Evolutionary conservation across 2,113 vertebrate species (phyloP), one percentile per base, ranked within the genome.

Genomic region (Ginglymostoma cirratum): DNA sequence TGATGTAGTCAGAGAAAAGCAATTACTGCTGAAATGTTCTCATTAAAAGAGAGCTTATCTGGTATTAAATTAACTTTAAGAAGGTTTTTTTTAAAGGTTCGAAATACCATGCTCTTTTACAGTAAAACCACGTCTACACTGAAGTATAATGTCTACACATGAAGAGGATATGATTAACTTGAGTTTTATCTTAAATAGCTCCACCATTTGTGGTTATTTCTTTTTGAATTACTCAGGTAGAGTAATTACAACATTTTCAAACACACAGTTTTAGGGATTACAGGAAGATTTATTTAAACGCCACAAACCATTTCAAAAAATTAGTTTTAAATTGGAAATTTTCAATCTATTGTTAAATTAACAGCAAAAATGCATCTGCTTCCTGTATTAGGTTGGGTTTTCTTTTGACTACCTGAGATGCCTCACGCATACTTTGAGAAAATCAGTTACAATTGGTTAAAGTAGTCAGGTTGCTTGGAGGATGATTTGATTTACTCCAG

Each of bases 401-500:
- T 55, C 48, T 15, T 30, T 2, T 52, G 19, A 4, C 67, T 52
- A 27, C 3, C 23, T 61, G 24, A 17, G 52, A 6, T 90, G 34
- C 61, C 55, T 52, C 45, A 55, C 95, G 65, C 95, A 76, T 15
- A 0, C 72, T 95, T 83, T 87, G 66, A 96, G 97, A 96, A 96
- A 67, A 85, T 87, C 96, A 89, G 45, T 42, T 96, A 96, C 96
- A 97, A 96, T 96, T 3, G 95, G 96, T 97, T 96, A 96, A 97
- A 96, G 96, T 96, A 96, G 96, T 97, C 96, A 76, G 96, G 97
- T 96, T 96, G 96, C 97, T 97, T 96, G 96, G 96, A 96, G 96
- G 95, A 90, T 96, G 96, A 97, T 97, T 96, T 97, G 97, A 97
- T 98, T 98, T 97, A 96, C 97, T 98, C 97, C 85, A 61, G 96